Conservation (phyloP, 2,888 invertebrate species). For the Leptinotarsa haldemani region DNA sequence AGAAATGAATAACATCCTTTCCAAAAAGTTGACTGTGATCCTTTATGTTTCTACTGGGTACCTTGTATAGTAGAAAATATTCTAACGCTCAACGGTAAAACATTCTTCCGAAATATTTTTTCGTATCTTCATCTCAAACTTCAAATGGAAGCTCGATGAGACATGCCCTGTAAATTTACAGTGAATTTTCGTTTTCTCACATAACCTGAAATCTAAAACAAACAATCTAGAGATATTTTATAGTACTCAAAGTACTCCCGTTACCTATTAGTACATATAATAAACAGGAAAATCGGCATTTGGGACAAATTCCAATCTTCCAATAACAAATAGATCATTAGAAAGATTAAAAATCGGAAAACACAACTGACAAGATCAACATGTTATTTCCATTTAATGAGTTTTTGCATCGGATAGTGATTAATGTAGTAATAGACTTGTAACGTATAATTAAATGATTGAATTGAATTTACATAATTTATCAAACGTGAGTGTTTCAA, state of each 20-base stretch:
- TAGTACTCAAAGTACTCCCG: neutral
- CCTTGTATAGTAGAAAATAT: too few species aligned
- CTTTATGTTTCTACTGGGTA: too few species aligned
- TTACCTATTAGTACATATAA: too few species aligned
- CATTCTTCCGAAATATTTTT: too few species aligned
- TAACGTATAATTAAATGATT: neutral
- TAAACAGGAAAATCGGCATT: neutral
- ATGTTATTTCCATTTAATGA: neutral
- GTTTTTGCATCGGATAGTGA: neutral
- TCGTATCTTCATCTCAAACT: neutral
- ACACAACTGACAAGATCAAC: neutral
- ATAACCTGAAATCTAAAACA: too few species aligned
- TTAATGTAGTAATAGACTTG: constrained; percentile 1
- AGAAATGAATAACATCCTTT: too few species aligned
- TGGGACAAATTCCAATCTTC: constrained; percentile 3
- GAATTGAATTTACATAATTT: neutral
- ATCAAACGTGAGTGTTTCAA: neutral
- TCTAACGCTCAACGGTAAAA: too few species aligned
- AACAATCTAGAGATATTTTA: too few species aligned
- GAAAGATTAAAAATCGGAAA: neutral
- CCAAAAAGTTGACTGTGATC: too few species aligned
- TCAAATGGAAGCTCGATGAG: neutral
- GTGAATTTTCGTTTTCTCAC: too few species aligned
- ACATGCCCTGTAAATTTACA: neutral
- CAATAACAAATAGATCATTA: neutral